phyloP scores from a whole-genome alignment of 2,113 vertebrate species.

The Ceuthmochares aereus region DNA sequence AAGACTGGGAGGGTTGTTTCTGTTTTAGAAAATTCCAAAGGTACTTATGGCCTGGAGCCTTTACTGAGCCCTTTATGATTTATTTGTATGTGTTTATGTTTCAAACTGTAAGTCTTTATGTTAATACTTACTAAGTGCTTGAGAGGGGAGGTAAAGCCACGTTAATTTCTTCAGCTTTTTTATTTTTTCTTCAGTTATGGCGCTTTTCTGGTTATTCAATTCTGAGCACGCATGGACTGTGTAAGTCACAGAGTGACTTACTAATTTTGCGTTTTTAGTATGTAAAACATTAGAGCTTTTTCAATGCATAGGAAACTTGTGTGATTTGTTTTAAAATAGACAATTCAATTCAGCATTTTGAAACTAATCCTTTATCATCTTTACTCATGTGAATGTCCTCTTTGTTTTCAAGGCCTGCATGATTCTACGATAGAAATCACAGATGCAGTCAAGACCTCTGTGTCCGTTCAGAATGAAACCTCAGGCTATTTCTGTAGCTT shows the following conservation, averaged over 20 bases:
- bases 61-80: neutral
- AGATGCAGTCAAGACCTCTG: neutral
- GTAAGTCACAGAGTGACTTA: neutral
- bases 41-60: neutral
- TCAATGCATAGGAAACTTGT: neutral
- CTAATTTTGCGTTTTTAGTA: neutral
- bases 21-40: neutral
- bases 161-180: neutral
- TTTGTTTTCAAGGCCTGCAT: neutral
- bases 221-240: neutral
- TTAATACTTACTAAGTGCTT: neutral
- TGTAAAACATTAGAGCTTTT: neutral
- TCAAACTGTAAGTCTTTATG: neutral
- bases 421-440: neutral
- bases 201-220: neutral
- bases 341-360: constrained; percentile 22
- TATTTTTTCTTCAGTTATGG: neutral
- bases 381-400: neutral
- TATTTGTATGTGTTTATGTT: neutral
- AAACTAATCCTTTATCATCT: constrained; percentile 32
- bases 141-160: neutral
- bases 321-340: constrained; percentile 1
- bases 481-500: neutral
- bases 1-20: fast-evolving
- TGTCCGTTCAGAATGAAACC: neutral